Evolutionary conservation across 2,888 invertebrate species (phyloP).

Genomic region (Luperina nickerlii): DNA sequence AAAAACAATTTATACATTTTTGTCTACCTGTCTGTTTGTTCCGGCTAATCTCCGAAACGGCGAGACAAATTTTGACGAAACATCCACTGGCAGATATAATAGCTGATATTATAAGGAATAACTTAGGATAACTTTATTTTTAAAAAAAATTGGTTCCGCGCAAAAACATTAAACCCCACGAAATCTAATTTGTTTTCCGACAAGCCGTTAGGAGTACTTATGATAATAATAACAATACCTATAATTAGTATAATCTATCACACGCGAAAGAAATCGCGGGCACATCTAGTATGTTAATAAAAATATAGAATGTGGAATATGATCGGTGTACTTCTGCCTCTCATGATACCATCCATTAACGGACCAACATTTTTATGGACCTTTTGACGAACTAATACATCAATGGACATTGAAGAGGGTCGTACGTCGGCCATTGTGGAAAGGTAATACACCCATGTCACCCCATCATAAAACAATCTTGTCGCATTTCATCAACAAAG

Average conservation of each 20-base stretch:
- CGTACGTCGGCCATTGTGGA: neutral
- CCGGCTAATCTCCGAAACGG: too few species aligned
- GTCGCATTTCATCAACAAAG: constrained; percentile 42
- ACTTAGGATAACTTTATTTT: neutral
- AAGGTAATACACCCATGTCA: neutral
- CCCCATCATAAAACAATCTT: constrained; percentile 26
- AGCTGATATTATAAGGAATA: neutral
- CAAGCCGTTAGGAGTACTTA: too few species aligned
- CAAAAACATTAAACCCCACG: too few species aligned
- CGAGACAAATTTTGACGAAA: too few species aligned
- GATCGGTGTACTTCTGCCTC: neutral
- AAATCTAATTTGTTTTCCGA: too few species aligned
- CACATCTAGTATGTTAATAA: neutral
- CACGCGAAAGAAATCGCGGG: too few species aligned
- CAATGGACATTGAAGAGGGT: constrained; percentile 35
- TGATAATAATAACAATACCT: too few species aligned
- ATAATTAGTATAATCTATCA: too few species aligned
- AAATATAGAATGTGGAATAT: neutral
- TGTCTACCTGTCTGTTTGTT: too few species aligned
- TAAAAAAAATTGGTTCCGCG: too few species aligned
- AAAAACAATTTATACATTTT: too few species aligned
- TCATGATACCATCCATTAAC: constrained; percentile 4
- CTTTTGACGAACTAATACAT: constrained; percentile 37
- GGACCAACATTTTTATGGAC: neutral
- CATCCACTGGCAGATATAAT: too few species aligned